Evolutionary conservation across 2,888 invertebrate genomes (phyloP), one percentile per base, ranked within the genome.

Genomic region (Ochropleura leucogaster): DNA sequence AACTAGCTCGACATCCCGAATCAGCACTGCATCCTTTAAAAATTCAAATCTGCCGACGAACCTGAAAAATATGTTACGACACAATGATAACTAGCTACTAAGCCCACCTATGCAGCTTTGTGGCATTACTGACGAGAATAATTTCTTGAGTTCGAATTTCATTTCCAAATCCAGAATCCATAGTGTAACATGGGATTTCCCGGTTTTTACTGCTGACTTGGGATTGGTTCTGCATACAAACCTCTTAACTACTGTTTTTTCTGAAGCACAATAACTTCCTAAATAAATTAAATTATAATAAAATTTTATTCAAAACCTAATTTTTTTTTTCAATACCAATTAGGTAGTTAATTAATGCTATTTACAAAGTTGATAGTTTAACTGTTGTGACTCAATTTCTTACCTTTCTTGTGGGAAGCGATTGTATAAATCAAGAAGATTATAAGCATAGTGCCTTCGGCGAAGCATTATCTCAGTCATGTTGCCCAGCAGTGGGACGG

Each of bases 1-100:
- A 12, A 97, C 74, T 16, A 97, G 73, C 42, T 97, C 96, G 0
- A 96, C 87, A 84, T 97, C 97, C 3, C 92, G 90, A n/a, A 97
- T 68, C 4, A 68, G 20, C 7, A 67, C 44, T 18, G 44, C 16
- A 8, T 57, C 44, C 16, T 8, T 68, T 57, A 68, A 68, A 8
- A 68, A 57, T 68, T 68, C 68, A 46, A 59, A 59, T 30, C 68
- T 20, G 12, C 68, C 68, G 3, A 68, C 30, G 18, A 68, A 68
- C 30, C 44, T 60, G 60, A 42, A 60, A 60, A 8, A 42, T 3
- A n/a, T 60, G 8, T 60, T 42, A 5, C 10, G 18, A 42, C 3
- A 42, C 10, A 42, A 14, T 14, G 14, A 30, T 30, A 30, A 30
- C 30, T 30, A 30, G 30, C 30, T 40, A 16, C 57, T 8, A 59